phyloP scores from a whole-genome alignment of 2,797 vertebrate genomes.

The Sylvia borin region DNA sequence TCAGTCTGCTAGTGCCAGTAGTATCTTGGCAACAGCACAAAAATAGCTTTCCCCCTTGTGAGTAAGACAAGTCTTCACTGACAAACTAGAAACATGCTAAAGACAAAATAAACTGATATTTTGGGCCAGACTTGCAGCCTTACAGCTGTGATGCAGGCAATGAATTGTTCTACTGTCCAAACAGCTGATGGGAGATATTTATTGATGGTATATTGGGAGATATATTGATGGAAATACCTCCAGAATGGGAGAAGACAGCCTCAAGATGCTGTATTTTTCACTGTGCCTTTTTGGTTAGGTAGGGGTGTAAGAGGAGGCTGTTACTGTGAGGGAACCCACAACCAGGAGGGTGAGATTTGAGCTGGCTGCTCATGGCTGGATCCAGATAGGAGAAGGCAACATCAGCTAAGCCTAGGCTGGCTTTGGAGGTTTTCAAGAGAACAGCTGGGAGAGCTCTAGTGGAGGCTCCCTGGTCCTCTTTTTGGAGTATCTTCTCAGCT shows the following conservation, averaged over 20 bases:
- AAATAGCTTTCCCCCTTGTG: slow-evolving; percentile 77
- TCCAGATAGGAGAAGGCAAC: neutral
- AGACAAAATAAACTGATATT: slow-evolving; percentile 75
- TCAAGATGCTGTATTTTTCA: neutral
- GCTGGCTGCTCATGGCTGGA: neutral
- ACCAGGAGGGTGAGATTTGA: neutral
- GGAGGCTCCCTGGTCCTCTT: accelerated
- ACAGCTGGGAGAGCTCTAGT: neutral
- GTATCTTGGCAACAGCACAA: slow-evolving; percentile 80
- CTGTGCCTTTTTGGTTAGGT: neutral
- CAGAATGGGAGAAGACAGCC: neutral
- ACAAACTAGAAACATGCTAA: slow-evolving; percentile 75
- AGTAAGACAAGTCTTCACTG: slow-evolving; percentile 75
- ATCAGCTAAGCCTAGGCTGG: neutral
- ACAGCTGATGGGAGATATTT: neutral
- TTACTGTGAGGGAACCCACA: neutral
- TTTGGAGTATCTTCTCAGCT: neutral
- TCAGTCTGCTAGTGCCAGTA: slow-evolving; percentile 75
- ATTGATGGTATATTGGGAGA: no score
- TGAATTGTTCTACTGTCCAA: neutral
- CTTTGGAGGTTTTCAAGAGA: neutral
- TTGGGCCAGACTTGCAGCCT: slow-evolving; percentile 14
- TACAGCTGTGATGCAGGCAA: neutral
- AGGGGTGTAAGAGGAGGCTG: neutral
- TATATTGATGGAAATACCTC: neutral